Evolutionary conservation across 2,113 vertebrate genomes (phyloP).

Genomic region (Raja brachyura): DNA sequence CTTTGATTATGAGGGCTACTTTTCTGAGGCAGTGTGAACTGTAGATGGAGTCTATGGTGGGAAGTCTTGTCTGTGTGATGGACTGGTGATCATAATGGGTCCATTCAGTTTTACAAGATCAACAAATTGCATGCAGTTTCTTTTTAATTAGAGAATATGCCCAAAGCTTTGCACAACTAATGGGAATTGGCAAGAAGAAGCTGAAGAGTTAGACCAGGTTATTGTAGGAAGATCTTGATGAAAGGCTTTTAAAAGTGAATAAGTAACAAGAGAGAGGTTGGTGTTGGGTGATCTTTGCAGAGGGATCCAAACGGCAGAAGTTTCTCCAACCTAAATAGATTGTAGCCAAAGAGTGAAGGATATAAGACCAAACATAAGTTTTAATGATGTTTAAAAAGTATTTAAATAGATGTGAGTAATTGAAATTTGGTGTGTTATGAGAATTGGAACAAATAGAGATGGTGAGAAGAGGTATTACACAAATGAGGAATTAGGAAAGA

Average conservation of each 20-base stretch:
- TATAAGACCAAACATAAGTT: neutral
- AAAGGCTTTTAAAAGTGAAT: neutral
- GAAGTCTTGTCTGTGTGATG: too few relatives aligned
- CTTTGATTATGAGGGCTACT: too few relatives aligned
- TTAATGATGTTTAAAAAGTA: neutral
- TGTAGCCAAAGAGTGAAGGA: neutral
- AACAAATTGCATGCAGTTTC: neutral
- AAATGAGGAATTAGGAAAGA: neutral
- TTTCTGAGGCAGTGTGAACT: too few relatives aligned
- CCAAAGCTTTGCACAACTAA: neutral
- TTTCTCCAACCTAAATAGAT: neutral
- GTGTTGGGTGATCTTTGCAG: neutral
- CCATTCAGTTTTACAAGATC: neutral
- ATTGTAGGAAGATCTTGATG: neutral
- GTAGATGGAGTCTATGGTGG: too few relatives aligned
- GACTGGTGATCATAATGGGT: neutral
- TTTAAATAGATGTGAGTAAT: neutral
- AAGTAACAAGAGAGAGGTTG: neutral
- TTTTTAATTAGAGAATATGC: neutral
- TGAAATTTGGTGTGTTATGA: neutral
- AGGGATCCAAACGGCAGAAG: neutral
- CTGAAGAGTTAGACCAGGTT: neutral
- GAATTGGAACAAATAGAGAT: neutral
- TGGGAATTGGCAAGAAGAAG: neutral
- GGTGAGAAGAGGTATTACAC: too few relatives aligned